These are phyloP conservation scores for Alfaro cultratus DNA, from an alignment of 2,797 vertebrate genomes.

Conservation along the genomic window DNA sequence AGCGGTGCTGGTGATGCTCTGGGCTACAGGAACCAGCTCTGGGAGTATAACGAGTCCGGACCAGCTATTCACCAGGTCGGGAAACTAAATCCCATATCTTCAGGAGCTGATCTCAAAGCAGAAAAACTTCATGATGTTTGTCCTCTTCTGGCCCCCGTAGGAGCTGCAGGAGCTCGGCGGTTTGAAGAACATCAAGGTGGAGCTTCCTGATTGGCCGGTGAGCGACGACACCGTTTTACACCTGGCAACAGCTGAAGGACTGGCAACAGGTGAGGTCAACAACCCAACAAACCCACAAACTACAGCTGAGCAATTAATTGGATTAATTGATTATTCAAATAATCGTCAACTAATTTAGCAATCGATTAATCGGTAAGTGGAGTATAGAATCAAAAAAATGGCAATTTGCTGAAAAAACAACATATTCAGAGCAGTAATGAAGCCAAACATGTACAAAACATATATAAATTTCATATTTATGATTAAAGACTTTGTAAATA, in stretches of 20 bases:
- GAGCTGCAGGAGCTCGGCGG: slow-evolving; percentile 86
- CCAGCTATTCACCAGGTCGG: slow-evolving; percentile 79
- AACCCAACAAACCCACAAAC: background rate
- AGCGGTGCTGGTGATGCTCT: slow-evolving; percentile 86
- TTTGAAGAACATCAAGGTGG: slow-evolving; percentile 73
- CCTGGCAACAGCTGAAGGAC: slow-evolving; percentile 86
- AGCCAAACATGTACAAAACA: no score
- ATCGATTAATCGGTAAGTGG: no score
- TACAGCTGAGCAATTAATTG: background rate
- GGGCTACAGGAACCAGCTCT: slow-evolving; percentile 82
- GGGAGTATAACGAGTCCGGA: slow-evolving; percentile 83
- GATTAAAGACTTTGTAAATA: no score
- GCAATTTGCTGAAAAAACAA: no score
- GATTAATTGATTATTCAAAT: no score
- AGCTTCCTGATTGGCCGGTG: slow-evolving; percentile 87
- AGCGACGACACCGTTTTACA: slow-evolving; percentile 90
- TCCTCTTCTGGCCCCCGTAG: slow-evolving; percentile 29
- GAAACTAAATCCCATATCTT: background rate
- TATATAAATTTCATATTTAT: no score
- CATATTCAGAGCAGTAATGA: no score
- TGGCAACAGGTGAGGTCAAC: slow-evolving; percentile 81
- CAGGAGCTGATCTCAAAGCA: background rate
- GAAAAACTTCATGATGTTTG: background rate
- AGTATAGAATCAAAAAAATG: no score
- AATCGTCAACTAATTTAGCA: no score